Conservation (phyloP, 2,113 vertebrate genomes). For the Noctilio leporinus region DNA sequence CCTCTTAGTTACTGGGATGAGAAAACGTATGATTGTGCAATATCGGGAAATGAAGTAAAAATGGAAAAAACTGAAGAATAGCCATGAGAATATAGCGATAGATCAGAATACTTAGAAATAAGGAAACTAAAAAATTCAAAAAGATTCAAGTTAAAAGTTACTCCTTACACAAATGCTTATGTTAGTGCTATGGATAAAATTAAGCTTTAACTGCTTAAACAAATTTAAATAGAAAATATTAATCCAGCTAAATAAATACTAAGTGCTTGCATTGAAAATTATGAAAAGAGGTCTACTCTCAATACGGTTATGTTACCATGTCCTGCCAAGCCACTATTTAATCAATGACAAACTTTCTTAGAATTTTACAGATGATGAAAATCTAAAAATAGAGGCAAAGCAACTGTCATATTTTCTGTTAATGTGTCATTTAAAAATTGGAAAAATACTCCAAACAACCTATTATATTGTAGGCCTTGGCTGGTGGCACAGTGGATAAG, state of each 20-base stretch:
- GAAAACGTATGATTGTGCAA: background rate
- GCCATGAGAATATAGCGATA: background rate
- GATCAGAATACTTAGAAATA: slow-evolving; percentile 11
- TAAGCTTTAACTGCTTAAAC: background rate
- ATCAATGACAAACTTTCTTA: background rate
- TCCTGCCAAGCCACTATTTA: background rate
- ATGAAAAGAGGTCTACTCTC: background rate
- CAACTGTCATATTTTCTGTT: background rate
- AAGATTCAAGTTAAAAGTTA: background rate
- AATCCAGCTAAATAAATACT: background rate
- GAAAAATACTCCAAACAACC: background rate
- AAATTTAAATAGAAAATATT: background rate
- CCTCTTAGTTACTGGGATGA: background rate
- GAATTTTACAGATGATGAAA: background rate
- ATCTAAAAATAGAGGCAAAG: background rate
- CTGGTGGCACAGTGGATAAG: too few relatives aligned
- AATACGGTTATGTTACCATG: background rate
- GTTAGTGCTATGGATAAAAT: background rate
- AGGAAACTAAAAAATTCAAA: background rate
- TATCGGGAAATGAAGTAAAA: background rate
- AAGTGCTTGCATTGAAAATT: background rate
- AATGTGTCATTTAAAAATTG: background rate
- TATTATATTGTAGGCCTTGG: too few relatives aligned
- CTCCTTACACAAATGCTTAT: background rate
- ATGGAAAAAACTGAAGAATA: background rate